phyloP scores from a whole-genome alignment of 1,140 invertebrate species.

The Onthophagus taurus region DNA sequence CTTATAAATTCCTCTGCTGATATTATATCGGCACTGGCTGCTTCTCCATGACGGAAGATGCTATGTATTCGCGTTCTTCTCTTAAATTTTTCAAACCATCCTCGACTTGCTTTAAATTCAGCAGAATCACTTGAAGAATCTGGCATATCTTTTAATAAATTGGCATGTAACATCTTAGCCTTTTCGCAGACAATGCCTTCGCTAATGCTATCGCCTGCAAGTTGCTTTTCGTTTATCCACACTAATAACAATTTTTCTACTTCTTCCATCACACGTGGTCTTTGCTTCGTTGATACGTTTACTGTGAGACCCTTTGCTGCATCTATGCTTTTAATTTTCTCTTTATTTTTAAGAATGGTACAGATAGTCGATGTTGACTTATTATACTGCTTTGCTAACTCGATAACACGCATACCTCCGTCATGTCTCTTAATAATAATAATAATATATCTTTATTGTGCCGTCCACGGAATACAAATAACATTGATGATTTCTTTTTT shows the following conservation, averaged over 20 bases:
- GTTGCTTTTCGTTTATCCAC: conserved; percentile 5
- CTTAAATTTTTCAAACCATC: conserved; percentile 3
- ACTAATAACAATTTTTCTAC: conserved; percentile 20
- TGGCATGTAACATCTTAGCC: background rate
- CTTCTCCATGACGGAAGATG: background rate
- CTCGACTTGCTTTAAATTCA: conserved; percentile 1
- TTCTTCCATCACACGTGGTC: conserved; percentile 14
- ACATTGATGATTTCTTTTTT: no score
- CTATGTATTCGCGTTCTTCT: background rate
- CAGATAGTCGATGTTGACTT: no score
- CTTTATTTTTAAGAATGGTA: no score
- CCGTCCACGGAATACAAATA: no score
- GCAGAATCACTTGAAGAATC: no score
- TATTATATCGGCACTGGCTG: background rate
- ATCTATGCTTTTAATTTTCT: no score
- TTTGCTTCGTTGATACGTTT: conserved; percentile 15
- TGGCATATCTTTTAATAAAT: background rate
- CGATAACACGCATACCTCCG: no score
- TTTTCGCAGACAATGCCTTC: conserved; percentile 7
- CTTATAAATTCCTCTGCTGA: background rate
- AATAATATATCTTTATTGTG: no score
- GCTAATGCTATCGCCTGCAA: conserved; percentile 1
- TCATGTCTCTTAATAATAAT: no score
- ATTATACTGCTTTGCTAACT: no score
- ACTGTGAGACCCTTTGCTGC: no score